phyloP scores from a whole-genome alignment of 2,888 invertebrate species.

The Cephus nigrinus region DNA sequence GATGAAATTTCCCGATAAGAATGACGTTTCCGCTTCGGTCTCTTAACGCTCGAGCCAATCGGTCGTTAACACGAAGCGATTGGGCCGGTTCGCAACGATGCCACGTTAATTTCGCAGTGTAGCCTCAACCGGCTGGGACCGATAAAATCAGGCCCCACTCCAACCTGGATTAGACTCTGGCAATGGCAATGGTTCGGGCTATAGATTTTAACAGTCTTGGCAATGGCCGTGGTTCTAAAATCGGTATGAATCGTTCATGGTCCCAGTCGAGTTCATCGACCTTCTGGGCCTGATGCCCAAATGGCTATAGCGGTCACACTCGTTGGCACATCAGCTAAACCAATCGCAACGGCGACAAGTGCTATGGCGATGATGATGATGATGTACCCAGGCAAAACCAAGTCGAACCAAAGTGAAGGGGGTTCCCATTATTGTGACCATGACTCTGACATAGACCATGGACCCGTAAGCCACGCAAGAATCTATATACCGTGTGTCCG shows the following conservation, averaged over 20 bases:
- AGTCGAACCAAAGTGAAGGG: slow-evolving; percentile 30
- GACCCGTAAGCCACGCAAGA: slow-evolving; percentile 19
- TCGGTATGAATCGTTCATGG: neutral
- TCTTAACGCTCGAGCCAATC: neutral
- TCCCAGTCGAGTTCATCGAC: neutral
- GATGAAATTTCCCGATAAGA: neutral
- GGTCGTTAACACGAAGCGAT: neutral
- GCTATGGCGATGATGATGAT: neutral
- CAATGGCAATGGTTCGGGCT: neutral
- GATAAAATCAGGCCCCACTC: neutral
- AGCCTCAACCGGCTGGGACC: neutral
- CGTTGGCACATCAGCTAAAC: neutral
- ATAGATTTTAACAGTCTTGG: neutral
- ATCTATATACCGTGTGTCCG: neutral
- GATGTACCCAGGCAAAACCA: neutral
- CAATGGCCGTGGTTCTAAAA: neutral
- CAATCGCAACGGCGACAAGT: neutral
- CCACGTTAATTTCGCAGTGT: neutral
- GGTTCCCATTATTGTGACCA: slow-evolving; percentile 37
- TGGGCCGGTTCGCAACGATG: neutral
- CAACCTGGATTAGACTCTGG: neutral
- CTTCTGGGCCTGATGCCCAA: neutral
- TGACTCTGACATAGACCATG: slow-evolving; percentile 35
- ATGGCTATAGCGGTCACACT: neutral
- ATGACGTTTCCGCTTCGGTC: neutral